Evolutionary conservation across 2,888 invertebrate species (phyloP).

Genomic region (Tillus elongatus): DNA sequence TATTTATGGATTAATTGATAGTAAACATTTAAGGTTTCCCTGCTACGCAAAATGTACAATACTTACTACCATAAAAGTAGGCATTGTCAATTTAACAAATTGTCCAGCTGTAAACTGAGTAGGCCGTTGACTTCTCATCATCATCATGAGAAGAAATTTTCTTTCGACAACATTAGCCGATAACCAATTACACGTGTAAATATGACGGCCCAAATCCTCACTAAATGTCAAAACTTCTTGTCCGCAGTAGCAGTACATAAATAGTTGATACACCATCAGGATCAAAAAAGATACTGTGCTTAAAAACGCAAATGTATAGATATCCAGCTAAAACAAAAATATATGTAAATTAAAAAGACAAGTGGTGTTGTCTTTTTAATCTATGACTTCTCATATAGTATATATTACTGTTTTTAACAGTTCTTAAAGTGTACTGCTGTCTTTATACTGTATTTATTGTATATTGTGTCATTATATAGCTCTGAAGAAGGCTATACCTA

Average conservation of each 20-base stretch:
- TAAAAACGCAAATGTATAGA: constrained; percentile 18
- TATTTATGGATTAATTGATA: too few relatives aligned
- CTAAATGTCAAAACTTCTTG: constrained; percentile 34
- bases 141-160: constrained; percentile 12
- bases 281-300: constrained; percentile 39
- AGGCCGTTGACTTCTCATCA: constrained; percentile 15
- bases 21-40: too few relatives aligned
- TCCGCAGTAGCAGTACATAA: constrained; percentile 43
- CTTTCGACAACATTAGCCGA: constrained; percentile 5
- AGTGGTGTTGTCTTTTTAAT: too few relatives aligned
- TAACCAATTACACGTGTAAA: constrained; percentile 14
- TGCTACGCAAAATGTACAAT: too few relatives aligned
- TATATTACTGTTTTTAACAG: too few relatives aligned
- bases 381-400: too few relatives aligned
- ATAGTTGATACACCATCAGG: constrained; percentile 41
- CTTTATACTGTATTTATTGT: too few relatives aligned
- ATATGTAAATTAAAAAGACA: constrained; percentile 2
- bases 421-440: too few relatives aligned
- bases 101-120: constrained; percentile 15
- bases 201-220: constrained; percentile 4
- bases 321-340: constrained; percentile 7
- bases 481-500: too few relatives aligned
- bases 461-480: too few relatives aligned
- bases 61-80: constrained; percentile 14
- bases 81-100: constrained; percentile 13